phyloP scores from a whole-genome alignment of 2,113 vertebrate species.

The mouse (Mus musculus) region GRCm39 chr11:114062001-114062500 shows the following conservation, averaged over 20 bases:
- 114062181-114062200: neutral
- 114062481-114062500: neutral
- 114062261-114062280: neutral
- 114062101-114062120: neutral
- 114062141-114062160: neutral
- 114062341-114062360: neutral
- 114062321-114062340: neutral
- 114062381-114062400: neutral
- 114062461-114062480: neutral
- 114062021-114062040: neutral
- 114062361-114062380: neutral
- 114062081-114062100: neutral
- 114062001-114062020: too few species aligned
- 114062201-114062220: neutral
- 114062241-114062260: neutral
- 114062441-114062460: neutral
- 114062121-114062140: neutral
- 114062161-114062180: neutral
- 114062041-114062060: neutral
- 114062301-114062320: neutral
- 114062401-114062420: neutral
- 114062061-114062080: neutral
- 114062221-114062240: neutral
- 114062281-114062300: neutral
- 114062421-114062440: neutral